Conservation (phyloP, 2,888 invertebrate species). For the Cantharis rustica region DNA sequence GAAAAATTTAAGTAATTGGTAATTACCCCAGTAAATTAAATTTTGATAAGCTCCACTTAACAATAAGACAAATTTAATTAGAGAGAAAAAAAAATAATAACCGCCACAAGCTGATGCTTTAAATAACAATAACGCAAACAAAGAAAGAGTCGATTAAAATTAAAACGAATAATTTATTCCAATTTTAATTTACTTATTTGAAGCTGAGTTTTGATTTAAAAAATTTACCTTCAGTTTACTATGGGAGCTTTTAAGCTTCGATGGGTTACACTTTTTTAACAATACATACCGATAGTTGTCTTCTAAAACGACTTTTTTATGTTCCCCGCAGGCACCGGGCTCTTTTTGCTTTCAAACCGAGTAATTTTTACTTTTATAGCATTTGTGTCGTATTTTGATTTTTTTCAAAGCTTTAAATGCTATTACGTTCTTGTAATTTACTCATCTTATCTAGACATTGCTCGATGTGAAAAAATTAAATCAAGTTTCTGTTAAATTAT, state of each 20-base stretch:
- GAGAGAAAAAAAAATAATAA: neutral
- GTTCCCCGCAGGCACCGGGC: conserved; percentile 33
- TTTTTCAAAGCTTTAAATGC: neutral
- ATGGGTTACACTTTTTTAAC: conserved; percentile 22
- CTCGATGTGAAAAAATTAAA: neutral
- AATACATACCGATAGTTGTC: conserved; percentile 13
- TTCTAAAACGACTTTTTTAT: conserved; percentile 28
- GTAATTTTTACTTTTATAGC: conserved; percentile 22
- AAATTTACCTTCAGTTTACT: neutral
- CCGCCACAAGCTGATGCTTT: neutral
- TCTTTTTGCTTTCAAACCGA: conserved; percentile 30
- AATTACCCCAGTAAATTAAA: conserved; percentile 23
- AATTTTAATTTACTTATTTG: neutral
- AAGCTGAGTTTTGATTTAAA: neutral
- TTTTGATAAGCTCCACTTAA: conserved; percentile 21
- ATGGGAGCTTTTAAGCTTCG: conserved; percentile 5
- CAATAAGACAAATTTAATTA: conserved; percentile 16
- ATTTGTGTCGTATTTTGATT: neutral
- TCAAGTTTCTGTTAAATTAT: neutral
- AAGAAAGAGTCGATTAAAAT: neutral
- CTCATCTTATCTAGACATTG: neutral
- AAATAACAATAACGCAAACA: neutral
- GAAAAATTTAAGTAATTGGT: conserved; percentile 19
- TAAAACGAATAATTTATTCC: neutral
- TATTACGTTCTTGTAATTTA: neutral